A percentile compares a stretch with the other conserved stretches of the same genome.
phyloP scores from a whole-genome alignment of 2,113 vertebrate species.

The Labrus mixtus region DNA sequence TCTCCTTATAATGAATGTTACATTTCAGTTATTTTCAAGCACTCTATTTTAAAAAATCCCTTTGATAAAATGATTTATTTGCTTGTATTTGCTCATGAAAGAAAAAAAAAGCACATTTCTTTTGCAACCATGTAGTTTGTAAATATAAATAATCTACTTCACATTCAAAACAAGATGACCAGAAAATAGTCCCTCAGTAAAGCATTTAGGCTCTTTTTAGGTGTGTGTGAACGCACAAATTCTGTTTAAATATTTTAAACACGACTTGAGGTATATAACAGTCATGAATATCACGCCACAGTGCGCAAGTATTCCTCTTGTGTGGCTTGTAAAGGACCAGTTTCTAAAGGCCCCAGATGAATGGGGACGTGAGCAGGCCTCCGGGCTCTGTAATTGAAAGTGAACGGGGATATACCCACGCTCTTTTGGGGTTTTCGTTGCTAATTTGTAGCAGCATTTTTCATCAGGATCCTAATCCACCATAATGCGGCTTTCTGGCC shows the following conservation, averaged over 20 bases:
- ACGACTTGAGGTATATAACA: slow-evolving; percentile 26
- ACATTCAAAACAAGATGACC: background rate
- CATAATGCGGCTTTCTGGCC: slow-evolving; percentile 84
- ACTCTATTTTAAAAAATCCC: too few species aligned
- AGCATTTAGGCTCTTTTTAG: slow-evolving; percentile 17
- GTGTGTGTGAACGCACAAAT: slow-evolving; percentile 44
- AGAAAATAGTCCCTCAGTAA: background rate
- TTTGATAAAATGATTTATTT: too few species aligned
- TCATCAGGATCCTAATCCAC: slow-evolving; percentile 82
- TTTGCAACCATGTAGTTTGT: background rate
- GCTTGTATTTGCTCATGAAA: too few species aligned
- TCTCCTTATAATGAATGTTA: too few species aligned
- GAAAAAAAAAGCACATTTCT: too few species aligned
- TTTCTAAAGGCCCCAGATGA: slow-evolving; percentile 79
- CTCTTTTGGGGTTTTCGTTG: slow-evolving; percentile 83
- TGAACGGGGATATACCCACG: slow-evolving; percentile 80
- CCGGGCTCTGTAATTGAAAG: slow-evolving; percentile 85
- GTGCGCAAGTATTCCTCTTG: slow-evolving; percentile 76
- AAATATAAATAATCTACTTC: background rate
- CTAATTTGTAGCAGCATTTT: slow-evolving; percentile 87
- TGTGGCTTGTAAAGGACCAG: slow-evolving; percentile 80
- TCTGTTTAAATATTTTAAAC: slow-evolving; percentile 38
- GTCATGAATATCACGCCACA: slow-evolving; percentile 72
- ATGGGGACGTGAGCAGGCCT: slow-evolving; percentile 75
- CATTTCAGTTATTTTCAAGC: too few species aligned